A percentile compares a stretch with the other conserved stretches of the same genome.
phyloP scores from a whole-genome alignment of 2,797 vertebrate genomes.

The Rachycentron canadum region DNA sequence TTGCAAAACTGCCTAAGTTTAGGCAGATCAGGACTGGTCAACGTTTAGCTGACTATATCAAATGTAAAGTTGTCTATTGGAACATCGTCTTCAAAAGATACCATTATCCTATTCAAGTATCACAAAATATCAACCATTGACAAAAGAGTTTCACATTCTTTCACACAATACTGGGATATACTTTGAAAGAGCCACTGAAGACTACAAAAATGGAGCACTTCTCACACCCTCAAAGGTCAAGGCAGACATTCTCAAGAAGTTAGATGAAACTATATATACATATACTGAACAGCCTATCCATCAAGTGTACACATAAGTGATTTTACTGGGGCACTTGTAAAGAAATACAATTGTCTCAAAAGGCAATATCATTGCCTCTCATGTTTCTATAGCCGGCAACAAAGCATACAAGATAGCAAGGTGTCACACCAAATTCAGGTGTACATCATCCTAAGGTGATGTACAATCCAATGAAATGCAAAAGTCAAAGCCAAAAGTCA shows the following conservation, averaged over 20 bases:
- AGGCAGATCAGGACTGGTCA: neutral
- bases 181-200: constrained; percentile 43
- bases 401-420: constrained; percentile 51
- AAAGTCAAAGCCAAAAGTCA: constrained; percentile 42
- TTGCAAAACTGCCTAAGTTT: constrained; percentile 30
- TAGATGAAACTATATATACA: constrained; percentile 53
- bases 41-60: constrained; percentile 19
- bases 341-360: too few species aligned
- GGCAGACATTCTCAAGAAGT: constrained; percentile 26
- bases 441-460: constrained; percentile 37
- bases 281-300: constrained; percentile 48
- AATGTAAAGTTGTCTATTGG: constrained; percentile 23
- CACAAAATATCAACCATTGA: constrained; percentile 37
- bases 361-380: constrained; percentile 52
- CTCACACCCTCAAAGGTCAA: constrained; percentile 41
- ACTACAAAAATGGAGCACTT: constrained; percentile 44
- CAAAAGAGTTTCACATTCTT: constrained; percentile 54
- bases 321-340: constrained; percentile 51
- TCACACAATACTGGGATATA: constrained; percentile 51
- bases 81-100: constrained; percentile 16
- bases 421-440: constrained; percentile 41
- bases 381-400: constrained; percentile 54
- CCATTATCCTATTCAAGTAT: constrained; percentile 18
- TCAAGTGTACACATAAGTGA: constrained; percentile 45
- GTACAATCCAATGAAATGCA: constrained; percentile 38